Conservation (phyloP, 2,888 invertebrate species). For the Priocnemis perturbator region DNA sequence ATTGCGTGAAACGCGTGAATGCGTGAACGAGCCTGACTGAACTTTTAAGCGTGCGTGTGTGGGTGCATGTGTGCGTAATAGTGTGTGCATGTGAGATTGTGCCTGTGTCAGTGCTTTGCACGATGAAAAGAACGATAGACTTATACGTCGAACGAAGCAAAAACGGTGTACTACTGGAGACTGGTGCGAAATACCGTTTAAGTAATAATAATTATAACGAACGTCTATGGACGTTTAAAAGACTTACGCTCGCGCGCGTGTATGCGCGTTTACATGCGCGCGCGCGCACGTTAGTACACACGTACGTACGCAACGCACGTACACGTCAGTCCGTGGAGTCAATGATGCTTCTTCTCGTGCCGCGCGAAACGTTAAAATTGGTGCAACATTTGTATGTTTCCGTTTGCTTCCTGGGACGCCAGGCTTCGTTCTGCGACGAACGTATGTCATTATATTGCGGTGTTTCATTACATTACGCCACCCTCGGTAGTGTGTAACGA, state of each 20-base stretch:
- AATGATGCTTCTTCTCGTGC: no score
- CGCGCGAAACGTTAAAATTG: constrained; percentile 1
- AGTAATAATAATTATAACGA: constrained; percentile 42
- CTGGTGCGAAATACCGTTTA: constrained; percentile 54
- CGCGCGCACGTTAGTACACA: constrained; percentile 35
- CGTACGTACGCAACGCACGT: constrained; percentile 43
- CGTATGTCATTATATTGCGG: no score
- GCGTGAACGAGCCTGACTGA: constrained; percentile 23
- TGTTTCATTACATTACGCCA: no score
- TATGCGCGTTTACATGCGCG: constrained; percentile 7
- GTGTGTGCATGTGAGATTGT: background rate
- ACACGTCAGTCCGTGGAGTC: constrained; percentile 7
- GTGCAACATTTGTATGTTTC: no score
- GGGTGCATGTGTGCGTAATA: constrained; percentile 17
- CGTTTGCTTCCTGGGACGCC: background rate
- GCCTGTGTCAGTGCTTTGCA: constrained; percentile 4
- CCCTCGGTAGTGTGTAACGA: no score
- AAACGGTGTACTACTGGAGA: constrained; percentile 51
- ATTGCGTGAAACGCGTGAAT: constrained; percentile 18
- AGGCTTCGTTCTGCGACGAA: no score
- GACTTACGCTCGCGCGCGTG: constrained; percentile 21
- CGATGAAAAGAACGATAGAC: constrained; percentile 7
- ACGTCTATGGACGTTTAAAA: constrained; percentile 35
- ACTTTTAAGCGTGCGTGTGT: constrained; percentile 22
- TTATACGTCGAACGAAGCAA: constrained; percentile 45